Percentiles rank a stretch among this genome's conserved stretches.
Evolutionary conservation across 1,140 invertebrate genomes (phyloP).

Genomic region (Drosophila malerkotliana): DNA sequence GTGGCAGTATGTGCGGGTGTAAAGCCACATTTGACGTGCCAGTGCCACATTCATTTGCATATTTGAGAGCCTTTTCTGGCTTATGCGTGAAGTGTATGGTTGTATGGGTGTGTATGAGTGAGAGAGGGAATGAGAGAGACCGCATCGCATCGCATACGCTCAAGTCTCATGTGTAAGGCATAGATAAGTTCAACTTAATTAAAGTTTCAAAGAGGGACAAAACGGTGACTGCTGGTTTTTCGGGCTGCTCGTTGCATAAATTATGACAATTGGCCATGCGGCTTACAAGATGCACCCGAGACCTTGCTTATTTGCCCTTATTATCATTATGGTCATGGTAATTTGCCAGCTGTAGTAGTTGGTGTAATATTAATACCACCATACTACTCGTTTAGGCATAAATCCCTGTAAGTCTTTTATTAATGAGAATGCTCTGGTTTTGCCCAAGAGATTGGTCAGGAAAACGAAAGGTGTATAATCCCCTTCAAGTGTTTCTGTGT

Average conservation of each 20-base stretch:
- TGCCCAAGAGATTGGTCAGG: slow-evolving; percentile 2
- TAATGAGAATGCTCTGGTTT: slow-evolving; percentile 1
- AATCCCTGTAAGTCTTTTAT: slow-evolving; percentile 9
- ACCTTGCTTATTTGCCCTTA: slow-evolving; percentile 46
- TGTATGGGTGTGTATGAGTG: slow-evolving; percentile 1
- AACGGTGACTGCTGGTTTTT: slow-evolving; percentile 53
- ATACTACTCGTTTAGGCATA: slow-evolving; percentile 18
- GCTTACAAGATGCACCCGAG: slow-evolving; percentile 35
- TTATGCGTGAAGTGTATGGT: slow-evolving; percentile 26
- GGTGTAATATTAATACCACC: slow-evolving; percentile 31
- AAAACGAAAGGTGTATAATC: background rate
- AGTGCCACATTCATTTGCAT: slow-evolving; percentile 76
- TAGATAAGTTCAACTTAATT: slow-evolving; percentile 80
- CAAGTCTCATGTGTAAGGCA: slow-evolving; percentile 72
- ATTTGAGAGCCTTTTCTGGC: slow-evolving; percentile 63
- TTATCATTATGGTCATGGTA: slow-evolving; percentile 42
- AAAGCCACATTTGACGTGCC: slow-evolving; percentile 72
- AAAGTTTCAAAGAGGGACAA: slow-evolving; percentile 71
- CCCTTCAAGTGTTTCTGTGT: background rate
- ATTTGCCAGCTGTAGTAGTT: slow-evolving; percentile 26
- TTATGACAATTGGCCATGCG: slow-evolving; percentile 62
- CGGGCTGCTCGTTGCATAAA: slow-evolving; percentile 59
- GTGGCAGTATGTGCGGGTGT: slow-evolving; percentile 39
- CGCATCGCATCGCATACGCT: slow-evolving; percentile 13
- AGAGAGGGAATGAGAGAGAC: background rate